Evolutionary conservation across 2,113 vertebrate species (phyloP).

Genomic region (Mastomys coucha): DNA sequence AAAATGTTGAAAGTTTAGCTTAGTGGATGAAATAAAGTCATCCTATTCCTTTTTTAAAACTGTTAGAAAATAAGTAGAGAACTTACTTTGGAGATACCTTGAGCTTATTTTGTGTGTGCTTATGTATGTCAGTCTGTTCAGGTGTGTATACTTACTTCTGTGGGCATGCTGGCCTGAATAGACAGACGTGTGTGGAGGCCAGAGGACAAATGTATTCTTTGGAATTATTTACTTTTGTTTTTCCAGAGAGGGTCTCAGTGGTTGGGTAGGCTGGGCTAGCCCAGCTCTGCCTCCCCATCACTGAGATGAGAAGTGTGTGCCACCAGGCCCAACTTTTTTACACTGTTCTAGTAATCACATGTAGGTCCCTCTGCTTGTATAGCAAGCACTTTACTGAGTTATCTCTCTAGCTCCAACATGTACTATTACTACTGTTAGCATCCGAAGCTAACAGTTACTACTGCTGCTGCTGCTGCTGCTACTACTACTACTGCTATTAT

Average conservation of each 20-base stretch:
- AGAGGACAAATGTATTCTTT: neutral
- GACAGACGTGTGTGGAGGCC: neutral
- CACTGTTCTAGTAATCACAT: neutral
- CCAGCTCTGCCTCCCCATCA: neutral
- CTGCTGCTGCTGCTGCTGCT: no score
- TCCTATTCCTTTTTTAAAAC: neutral
- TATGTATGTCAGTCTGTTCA: neutral
- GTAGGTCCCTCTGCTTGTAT: neutral
- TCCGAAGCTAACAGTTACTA: no score
- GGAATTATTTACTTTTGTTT: neutral
- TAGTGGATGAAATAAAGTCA: neutral
- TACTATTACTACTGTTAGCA: neutral
- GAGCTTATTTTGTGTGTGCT: neutral
- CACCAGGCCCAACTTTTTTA: neutral
- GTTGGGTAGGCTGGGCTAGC: neutral
- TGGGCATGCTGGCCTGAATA: neutral
- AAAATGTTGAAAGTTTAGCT: constrained; percentile 9
- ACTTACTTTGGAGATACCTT: neutral
- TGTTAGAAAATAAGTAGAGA: constrained; percentile 17
- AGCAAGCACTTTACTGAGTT: neutral
- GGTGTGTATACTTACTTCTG: neutral
- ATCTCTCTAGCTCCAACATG: neutral
- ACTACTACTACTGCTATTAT: no score
- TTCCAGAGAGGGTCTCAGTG: neutral
- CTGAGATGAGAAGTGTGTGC: neutral